Conservation (phyloP, 1,140 invertebrate genomes). For the Tetraneura akinire region DNA sequence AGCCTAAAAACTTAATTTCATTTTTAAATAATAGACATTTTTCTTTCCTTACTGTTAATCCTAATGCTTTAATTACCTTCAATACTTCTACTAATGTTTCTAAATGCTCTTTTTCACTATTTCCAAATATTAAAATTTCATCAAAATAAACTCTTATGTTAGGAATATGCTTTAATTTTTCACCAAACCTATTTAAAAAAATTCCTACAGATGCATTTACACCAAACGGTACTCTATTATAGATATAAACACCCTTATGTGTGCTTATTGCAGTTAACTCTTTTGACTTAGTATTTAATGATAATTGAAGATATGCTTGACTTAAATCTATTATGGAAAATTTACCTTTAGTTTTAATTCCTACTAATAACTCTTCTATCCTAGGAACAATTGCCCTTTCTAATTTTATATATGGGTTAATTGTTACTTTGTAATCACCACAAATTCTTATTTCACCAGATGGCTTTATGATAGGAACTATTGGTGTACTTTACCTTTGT, state of each 20-base stretch:
- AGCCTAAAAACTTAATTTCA: too few relatives aligned
- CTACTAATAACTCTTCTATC: conserved; percentile 14
- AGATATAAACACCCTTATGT: conserved; percentile 57
- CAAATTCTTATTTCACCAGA: conserved; percentile 58
- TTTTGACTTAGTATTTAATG: conserved; percentile 55
- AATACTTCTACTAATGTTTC: conserved; percentile 43
- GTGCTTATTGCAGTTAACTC: conserved; percentile 56
- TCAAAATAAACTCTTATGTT: conserved; percentile 8
- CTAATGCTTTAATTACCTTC: conserved; percentile 41
- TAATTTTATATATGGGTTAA: conserved; percentile 53
- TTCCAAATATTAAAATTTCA: not conserved
- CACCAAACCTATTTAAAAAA: conserved; percentile 59
- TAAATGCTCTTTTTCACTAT: conserved; percentile 55
- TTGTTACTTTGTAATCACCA: conserved; percentile 58
- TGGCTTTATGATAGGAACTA: conserved; percentile 58
- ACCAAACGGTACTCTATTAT: conserved; percentile 60
- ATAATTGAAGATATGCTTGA: conserved; percentile 52
- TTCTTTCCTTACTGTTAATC: too few relatives aligned
- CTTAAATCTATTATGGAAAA: conserved; percentile 40
- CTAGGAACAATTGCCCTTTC: not conserved
- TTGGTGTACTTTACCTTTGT: conserved; percentile 56
- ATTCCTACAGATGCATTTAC: conserved; percentile 60
- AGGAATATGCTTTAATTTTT: not conserved
- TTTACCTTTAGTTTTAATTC: conserved; percentile 8
- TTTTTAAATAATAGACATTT: too few relatives aligned